Percentiles rank a stretch among this genome's conserved stretches.
Conservation (phyloP, 2,113 vertebrate genomes). For the Isichthys henryi region DNA sequence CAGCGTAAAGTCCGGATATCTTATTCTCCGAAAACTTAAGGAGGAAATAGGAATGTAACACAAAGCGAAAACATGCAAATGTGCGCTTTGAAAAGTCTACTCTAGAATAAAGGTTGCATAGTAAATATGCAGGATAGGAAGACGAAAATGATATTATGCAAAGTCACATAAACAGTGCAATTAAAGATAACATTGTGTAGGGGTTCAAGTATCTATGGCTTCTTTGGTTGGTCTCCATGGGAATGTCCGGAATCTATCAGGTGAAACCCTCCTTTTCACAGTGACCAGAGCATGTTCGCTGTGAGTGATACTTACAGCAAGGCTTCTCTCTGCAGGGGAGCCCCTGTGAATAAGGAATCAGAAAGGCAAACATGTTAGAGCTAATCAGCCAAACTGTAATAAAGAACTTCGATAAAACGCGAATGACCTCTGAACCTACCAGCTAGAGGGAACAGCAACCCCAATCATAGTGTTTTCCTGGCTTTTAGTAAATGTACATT, state of each 20-base stretch:
- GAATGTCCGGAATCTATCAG: not conserved
- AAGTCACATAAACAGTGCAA: not conserved
- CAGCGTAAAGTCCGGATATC: not conserved
- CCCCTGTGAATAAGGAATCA: conserved; percentile 40
- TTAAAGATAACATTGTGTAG: not conserved
- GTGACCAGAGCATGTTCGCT: not conserved
- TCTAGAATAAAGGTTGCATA: not conserved
- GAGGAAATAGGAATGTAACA: not conserved
- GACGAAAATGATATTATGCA: not conserved
- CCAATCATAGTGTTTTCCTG: not conserved
- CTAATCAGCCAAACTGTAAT: not conserved
- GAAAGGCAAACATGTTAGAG: not conserved
- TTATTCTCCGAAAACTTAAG: not conserved
- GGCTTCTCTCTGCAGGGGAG: conserved; percentile 46
- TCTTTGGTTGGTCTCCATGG: not conserved
- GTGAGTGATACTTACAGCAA: conserved; percentile 46
- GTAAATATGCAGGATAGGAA: not conserved
- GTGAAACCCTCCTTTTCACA: no score
- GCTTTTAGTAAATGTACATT: not conserved
- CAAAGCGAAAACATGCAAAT: not conserved
- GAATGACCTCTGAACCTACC: not conserved
- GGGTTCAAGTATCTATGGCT: not conserved
- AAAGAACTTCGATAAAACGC: no score
- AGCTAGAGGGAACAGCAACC: not conserved
- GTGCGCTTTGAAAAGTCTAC: not conserved